Conservation (phyloP, 2,113 vertebrate species). For the Geococcyx californianus region DNA sequence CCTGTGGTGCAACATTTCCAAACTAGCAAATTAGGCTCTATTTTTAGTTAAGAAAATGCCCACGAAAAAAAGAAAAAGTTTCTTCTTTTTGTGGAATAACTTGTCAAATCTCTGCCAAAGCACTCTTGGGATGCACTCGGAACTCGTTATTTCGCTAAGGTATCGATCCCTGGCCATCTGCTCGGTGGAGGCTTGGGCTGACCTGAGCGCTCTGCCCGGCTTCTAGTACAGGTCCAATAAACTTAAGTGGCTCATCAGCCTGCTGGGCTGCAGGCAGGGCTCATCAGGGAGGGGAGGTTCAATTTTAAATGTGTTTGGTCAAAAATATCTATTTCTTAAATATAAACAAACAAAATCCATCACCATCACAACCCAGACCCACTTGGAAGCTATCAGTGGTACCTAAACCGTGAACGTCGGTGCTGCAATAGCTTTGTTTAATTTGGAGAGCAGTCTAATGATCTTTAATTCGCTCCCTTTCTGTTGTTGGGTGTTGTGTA, state of each 20-base stretch:
- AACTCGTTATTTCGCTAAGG: not conserved
- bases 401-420: not conserved
- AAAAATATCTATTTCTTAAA: not conserved
- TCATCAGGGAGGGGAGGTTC: not conserved
- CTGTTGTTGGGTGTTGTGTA: no score
- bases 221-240: not conserved
- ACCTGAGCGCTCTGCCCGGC: accelerated
- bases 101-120: not conserved
- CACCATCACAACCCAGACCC: no score
- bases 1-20: no score
- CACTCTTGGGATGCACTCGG: not conserved
- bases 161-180: not conserved
- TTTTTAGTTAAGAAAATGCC: not conserved
- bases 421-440: not conserved
- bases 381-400: not conserved
- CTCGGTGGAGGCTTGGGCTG: not conserved
- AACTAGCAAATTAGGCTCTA: not conserved
- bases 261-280: not conserved
- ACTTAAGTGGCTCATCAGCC: not conserved
- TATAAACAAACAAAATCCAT: not conserved
- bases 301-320: not conserved
- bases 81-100: not conserved
- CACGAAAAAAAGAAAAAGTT: not conserved
- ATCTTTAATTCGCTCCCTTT: not conserved
- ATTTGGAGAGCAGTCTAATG: not conserved